phyloP scores from a whole-genome alignment of 2,797 vertebrate genomes.

The Enteromius mattozi region DNA sequence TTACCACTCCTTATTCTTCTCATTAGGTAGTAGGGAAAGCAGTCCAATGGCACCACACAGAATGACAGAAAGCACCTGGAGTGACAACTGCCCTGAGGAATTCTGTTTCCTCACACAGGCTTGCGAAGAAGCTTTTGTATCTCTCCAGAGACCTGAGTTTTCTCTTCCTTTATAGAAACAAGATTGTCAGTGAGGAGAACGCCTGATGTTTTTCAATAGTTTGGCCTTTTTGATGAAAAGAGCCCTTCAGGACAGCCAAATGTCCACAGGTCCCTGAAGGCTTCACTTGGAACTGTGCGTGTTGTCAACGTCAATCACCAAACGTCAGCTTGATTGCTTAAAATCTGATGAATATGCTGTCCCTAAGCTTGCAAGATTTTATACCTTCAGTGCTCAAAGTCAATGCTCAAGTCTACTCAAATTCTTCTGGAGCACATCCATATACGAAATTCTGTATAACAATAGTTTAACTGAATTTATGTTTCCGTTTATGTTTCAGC shows the following conservation, averaged over 20 bases:
- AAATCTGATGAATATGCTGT: constrained; percentile 1
- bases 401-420: background rate
- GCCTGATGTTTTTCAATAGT: constrained; percentile 52
- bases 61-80: constrained; percentile 41
- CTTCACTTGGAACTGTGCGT: constrained; percentile 59
- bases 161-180: constrained; percentile 48
- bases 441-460: background rate
- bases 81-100: constrained; percentile 43
- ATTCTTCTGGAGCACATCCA: background rate
- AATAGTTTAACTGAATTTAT: background rate
- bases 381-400: background rate
- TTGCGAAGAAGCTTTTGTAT: constrained; percentile 56
- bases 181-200: constrained; percentile 45
- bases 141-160: constrained; percentile 51
- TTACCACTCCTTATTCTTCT: constrained; percentile 38
- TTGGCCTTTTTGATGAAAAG: constrained; percentile 63
- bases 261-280: constrained; percentile 58
- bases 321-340: constrained; percentile 23
- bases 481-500: background rate
- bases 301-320: constrained; percentile 58
- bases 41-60: constrained; percentile 30
- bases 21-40: constrained; percentile 48
- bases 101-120: constrained; percentile 48
- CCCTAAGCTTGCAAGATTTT: constrained; percentile 1
- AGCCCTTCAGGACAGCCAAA: constrained; percentile 64